Evolutionary conservation across 2,113 vertebrate genomes (phyloP).

Genomic region (Zosterops japonicus): DNA sequence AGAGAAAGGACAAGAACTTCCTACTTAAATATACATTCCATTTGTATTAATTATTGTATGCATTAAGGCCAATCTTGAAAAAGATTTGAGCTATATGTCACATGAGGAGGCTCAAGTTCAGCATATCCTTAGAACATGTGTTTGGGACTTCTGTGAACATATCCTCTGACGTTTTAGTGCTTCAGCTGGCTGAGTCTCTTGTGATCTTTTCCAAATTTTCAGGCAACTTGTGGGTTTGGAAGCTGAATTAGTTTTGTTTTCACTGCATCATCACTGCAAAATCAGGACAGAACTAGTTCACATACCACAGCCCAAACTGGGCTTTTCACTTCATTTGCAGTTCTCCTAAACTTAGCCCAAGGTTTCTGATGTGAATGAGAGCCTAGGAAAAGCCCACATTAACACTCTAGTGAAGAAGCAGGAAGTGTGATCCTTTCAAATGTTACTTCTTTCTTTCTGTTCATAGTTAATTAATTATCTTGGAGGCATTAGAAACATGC

Average conservation of each 20-base stretch:
- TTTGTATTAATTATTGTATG: neutral
- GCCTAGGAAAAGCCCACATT: neutral
- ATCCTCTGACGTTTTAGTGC: neutral
- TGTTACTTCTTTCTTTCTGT: neutral
- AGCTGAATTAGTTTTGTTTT: neutral
- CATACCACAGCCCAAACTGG: neutral
- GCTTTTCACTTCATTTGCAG: neutral
- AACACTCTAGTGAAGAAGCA: neutral
- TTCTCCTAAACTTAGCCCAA: neutral
- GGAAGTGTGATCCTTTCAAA: neutral
- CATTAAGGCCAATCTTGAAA: neutral
- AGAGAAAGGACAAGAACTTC: neutral
- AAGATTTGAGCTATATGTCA: neutral
- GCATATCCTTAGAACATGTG: neutral
- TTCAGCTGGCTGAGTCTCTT: neutral
- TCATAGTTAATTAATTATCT: neutral
- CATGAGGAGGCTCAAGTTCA: neutral
- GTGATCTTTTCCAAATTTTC: slow-evolving; percentile 4
- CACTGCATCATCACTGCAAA: neutral
- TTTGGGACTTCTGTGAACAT: neutral
- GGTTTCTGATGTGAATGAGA: neutral
- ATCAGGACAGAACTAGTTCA: neutral
- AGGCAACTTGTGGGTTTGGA: neutral
- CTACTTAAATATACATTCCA: neutral
- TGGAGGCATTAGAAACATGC: neutral